Base-by-base conservation (phyloP, 2,113 vertebrate genomes). In the Perca fluviatilis region DNA sequence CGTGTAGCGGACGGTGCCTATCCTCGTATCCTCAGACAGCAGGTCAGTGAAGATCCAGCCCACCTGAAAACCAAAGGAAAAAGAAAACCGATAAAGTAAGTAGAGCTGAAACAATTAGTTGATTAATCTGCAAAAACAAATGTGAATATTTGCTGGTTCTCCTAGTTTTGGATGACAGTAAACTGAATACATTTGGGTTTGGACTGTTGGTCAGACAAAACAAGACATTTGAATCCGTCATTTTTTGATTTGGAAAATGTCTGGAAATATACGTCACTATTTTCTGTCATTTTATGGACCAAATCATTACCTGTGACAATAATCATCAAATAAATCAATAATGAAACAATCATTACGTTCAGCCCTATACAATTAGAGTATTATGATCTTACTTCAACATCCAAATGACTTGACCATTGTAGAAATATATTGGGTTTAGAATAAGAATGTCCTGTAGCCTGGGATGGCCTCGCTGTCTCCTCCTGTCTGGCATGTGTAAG, bases 11-110 rank as follows among this genome's bases (percentile, higher is more conserved):
- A 99, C 98, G 0, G 98, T 99, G 1, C 98, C 98, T 95, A 98
- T 99, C 83, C 98, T 96, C 2, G 97, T 99, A 66, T 99, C 98
- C 88, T 99, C 98, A 0, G 98, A 99, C 57, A 99, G 92, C 53
- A 99, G 95, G 84, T 99, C 98, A 21, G 98, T 98, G 84, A 99
- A 99, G 93, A 99, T 99, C 98, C 98, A 99, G 56, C 98, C 98
- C 72, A 99, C 96, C 98, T 99, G 66, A 56, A 68, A 4, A 62
- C 30, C 30, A 74, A 5, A 75, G 14, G 40, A 43, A 14, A 23
- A 11, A 60, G 1, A 25, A 30, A 64, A 46, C 50, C 10, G 51
- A 47, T 21, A 0, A 27, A 40, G 23, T 18, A 1, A 27, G 27
- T 23, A 23, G 0, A 43, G 40, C 2, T 3, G 10, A 71, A 33